These are phyloP conservation scores for Protonemura montana DNA, from an alignment of 2,888 invertebrate species.

Conservation along the genomic window DNA sequence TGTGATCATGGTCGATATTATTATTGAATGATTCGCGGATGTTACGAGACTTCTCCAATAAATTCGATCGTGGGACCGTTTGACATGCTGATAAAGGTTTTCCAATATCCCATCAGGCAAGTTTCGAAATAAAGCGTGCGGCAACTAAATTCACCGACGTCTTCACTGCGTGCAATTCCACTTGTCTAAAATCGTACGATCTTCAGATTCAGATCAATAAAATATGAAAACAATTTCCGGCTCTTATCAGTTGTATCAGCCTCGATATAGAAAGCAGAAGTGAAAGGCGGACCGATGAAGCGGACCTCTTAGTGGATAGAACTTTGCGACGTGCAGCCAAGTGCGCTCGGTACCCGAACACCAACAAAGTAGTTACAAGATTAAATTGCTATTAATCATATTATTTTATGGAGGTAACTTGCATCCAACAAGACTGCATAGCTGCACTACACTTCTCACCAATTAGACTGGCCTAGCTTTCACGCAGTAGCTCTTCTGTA, in stretches of 20 bases:
- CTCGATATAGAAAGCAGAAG: not conserved
- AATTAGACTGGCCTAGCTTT: not conserved
- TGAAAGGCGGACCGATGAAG: not conserved
- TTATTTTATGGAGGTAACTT: not conserved
- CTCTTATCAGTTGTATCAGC: constrained; percentile 7
- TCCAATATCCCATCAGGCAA: not conserved
- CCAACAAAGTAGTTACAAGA: not conserved
- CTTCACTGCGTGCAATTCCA: not conserved
- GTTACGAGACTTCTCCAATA: not conserved
- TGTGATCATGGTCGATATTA: not conserved
- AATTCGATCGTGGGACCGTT: not conserved
- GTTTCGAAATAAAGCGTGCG: not conserved
- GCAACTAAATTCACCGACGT: not conserved
- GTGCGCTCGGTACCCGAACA: no score
- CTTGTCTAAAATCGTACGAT: not conserved
- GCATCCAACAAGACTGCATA: not conserved
- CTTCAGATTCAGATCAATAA: not conserved
- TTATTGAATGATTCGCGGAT: not conserved
- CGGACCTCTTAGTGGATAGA: not conserved
- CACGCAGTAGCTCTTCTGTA: not conserved
- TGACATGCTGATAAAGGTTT: not conserved
- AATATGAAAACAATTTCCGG: constrained; percentile 7
- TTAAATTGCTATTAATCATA: not conserved
- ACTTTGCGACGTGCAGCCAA: not conserved
- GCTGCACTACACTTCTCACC: not conserved